Percentiles rank a stretch among this genome's conserved stretches.
These are phyloP conservation scores for Hoplodrina ambigua DNA, from an alignment of 2,888 invertebrate species.

Conservation along the genomic window DNA sequence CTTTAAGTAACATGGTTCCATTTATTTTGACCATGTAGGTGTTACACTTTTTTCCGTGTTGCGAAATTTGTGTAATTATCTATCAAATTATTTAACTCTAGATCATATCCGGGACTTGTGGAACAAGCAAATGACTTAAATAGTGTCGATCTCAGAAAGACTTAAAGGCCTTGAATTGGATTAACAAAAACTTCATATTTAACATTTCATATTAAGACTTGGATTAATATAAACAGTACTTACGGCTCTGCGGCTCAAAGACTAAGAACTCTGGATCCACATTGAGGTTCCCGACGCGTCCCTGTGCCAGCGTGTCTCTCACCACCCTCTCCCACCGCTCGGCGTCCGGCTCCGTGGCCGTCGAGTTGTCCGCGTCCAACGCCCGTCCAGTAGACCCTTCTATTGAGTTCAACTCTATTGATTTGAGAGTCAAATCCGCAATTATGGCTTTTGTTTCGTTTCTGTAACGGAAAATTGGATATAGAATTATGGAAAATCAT, in stretches of 20 bases:
- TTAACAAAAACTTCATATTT: too few species aligned
- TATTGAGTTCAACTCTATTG: constrained; percentile 93
- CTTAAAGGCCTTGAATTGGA: too few species aligned
- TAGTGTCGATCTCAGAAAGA: too few species aligned
- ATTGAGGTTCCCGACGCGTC: constrained; percentile 94
- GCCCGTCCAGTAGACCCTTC: constrained; percentile 88
- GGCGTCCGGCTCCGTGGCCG: constrained; percentile 72
- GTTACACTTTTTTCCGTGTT: too few species aligned
- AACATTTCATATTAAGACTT: too few species aligned
- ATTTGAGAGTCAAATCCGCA: constrained; percentile 93
- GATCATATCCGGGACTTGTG: too few species aligned
- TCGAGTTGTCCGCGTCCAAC: constrained; percentile 67
- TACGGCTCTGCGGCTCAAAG: constrained; percentile 93
- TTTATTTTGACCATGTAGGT: too few species aligned
- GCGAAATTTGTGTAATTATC: too few species aligned
- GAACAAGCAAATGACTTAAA: too few species aligned
- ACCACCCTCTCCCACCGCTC: constrained; percentile 90
- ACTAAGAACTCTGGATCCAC: constrained; percentile 95
- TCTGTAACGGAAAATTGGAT: constrained; percentile 68
- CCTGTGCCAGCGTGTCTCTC: constrained; percentile 92
- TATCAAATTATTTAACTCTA: too few species aligned
- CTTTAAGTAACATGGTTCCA: too few species aligned
- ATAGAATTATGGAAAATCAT: too few species aligned
- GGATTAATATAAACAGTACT: constrained; percentile 74
- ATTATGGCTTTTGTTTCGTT: constrained; percentile 92